Base-by-base conservation (phyloP, 30 jellyfish, hydroid and myxozoan genomes). In the Pelagia noctiluca region DNA sequence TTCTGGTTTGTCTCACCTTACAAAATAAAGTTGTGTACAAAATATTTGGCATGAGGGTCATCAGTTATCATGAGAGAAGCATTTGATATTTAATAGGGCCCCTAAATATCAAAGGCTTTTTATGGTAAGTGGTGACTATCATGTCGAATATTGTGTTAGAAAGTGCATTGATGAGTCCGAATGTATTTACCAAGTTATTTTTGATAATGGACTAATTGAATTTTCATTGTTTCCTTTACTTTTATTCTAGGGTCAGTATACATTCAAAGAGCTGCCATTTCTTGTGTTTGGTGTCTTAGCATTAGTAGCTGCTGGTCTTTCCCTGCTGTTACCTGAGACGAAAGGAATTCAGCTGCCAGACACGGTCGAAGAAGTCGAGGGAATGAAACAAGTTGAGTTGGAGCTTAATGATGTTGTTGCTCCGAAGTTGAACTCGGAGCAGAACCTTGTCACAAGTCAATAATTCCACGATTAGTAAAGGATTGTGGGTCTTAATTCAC, bases 211-310 rank as follows among this genome's bases (percentile, higher is more conserved):
- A 2, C 1, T 68, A 16, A 4, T 0, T 11, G 3, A 35, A 36
- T 26, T 25, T 0, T 36, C 42, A 3, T 30, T 48, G n/a, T 82
- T 26, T 11, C 34, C n/a, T n/a, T n/a, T n/a, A n/a, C n/a, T n/a
- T 69, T 31, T 19, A 8, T 64, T 75, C 28, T 50, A 90, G 97
- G 71, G 96, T 48, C 88, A 90, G 21, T 90, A 90, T 68, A 76
- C 97, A 19, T 85, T 90, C 96, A 72, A 79, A 24, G 97, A 90
- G 64, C 87, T 90, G 54, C 97, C 97, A n/a, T 75, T 82, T 53
- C 57, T 90, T 37, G 76, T 90, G 7, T 90, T 90, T 71, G 97
- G 97, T 35, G 94, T 86, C 29, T 65, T 90, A 42, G 47, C 96
- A 19, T 54, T 90, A 50, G 89, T 78, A 10, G 97, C 97, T n/a